Evolutionary conservation across 2,888 invertebrate species (phyloP).

Genomic region (Crioceris asparagi): DNA sequence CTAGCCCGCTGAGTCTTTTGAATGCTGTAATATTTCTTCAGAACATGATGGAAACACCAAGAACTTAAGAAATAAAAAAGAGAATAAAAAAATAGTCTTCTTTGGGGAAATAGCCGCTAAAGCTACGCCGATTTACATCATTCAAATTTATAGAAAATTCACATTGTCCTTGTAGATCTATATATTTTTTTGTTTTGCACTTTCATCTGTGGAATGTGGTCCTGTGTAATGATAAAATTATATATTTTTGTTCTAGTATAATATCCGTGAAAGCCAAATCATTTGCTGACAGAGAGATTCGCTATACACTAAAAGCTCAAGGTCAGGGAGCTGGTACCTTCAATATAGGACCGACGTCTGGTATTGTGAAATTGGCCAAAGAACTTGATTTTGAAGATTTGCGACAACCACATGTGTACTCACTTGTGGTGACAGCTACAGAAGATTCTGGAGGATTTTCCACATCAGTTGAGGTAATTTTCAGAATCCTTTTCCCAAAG

Average conservation of each 20-base stretch:
- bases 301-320: conserved; percentile 90
- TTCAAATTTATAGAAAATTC: too few species aligned
- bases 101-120: too few species aligned
- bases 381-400: conserved; percentile 95
- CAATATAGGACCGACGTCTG: conserved; percentile 88
- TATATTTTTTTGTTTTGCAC: too few species aligned
- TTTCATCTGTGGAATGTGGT: too few species aligned
- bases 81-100: too few species aligned
- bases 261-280: conserved; percentile 96
- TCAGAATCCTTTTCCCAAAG: conserved; percentile 6
- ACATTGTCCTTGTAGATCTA: too few species aligned
- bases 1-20: too few species aligned
- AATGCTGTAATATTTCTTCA: too few species aligned
- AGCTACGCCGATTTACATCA: too few species aligned
- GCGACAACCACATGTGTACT: conserved; percentile 87
- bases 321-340: conserved; percentile 92
- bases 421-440: conserved; percentile 85
- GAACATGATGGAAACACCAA: too few species aligned
- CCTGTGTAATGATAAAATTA: too few species aligned
- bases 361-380: conserved; percentile 90
- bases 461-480: conserved; percentile 77
- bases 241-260: conserved; percentile 66
- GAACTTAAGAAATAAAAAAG: too few species aligned
- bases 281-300: conserved; percentile 91
- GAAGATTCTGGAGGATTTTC: conserved; percentile 97